Base-by-base conservation (phyloP, 2,888 invertebrate genomes). In the Pardosa pseudoannulata region DNA sequence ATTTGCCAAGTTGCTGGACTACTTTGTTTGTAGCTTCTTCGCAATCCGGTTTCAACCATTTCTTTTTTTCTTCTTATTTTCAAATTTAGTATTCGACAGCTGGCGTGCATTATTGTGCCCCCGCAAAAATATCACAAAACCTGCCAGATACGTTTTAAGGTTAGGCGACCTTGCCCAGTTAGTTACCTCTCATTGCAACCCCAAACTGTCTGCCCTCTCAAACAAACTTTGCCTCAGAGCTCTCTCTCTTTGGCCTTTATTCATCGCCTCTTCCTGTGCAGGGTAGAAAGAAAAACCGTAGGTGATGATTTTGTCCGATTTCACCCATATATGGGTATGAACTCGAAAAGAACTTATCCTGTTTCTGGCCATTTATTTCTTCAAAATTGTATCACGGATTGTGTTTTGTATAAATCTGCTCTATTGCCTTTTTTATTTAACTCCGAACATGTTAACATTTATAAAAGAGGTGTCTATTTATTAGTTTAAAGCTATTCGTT, bases 141-240 rank as follows among this genome's bases (percentile, higher is more conserved):
- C 64, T 29, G 28, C 23, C 72, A 27, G 28, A 13, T 31, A 82
- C 75, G 39, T 75, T n/a, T 70, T 76, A 76, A 76, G 82, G 82
- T 71, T 75, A 82, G 50, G 50, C 64, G 82, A 56, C 82, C 75
- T 71, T 75, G 39, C 64, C 68, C 56, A 56, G 56, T 56, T 56
- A 56, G 56, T 56, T 56, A 56, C 23, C 56, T 56, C 56, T n/a
- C 1, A 3, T 56, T 1, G 23, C 56, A 31, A 39, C 79, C 71
- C 36, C 32, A 73, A n/a, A 71, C 39, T 16, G 71, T 64, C 71
- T 79, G 79, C 67, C 73, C 73, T 80, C 73, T 80, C 73, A n/a
- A n/a, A n/a, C n/a, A 71, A 62, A 46, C 73, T 36, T 73, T 65
- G 23, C 41, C 36, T 16, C n/a, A 28, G 41, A 70, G 36, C 36